Conservation (phyloP, 2,797 vertebrate genomes). For the Pelochelys cantorii region DNA sequence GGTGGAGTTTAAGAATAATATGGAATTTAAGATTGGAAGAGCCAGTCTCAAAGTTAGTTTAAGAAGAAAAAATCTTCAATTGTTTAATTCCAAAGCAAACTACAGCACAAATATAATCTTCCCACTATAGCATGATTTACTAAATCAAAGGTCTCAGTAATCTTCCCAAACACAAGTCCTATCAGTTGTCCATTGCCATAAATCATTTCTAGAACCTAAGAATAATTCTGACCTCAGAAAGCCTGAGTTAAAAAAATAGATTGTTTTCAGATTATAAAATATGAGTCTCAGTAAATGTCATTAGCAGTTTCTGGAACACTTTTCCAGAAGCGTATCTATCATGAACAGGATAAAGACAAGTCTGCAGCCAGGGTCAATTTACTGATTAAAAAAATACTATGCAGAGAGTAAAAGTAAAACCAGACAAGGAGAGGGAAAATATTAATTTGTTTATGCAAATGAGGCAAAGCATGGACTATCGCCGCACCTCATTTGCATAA, state of each 20-base stretch:
- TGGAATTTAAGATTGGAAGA: not conserved
- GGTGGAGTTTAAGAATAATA: not conserved
- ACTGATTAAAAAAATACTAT: not conserved
- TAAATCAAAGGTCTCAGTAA: not conserved
- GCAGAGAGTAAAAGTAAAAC: slow-evolving; percentile 23
- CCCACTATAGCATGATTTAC: not conserved
- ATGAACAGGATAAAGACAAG: not conserved
- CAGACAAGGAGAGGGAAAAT: not conserved
- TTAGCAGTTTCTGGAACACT: not conserved
- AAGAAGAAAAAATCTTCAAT: not conserved
- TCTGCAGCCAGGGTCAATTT: slow-evolving; percentile 8
- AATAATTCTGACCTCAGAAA: not conserved
- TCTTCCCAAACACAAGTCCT: not conserved
- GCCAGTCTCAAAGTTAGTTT: not conserved
- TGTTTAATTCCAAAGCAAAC: slow-evolving; percentile 25
- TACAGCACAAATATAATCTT: not conserved
- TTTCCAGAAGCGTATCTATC: slow-evolving; percentile 29
- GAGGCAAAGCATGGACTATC: too few relatives aligned
- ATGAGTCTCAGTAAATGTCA: slow-evolving; percentile 1
- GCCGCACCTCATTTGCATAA: too few relatives aligned
- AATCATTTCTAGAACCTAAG: not conserved
- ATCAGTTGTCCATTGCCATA: not conserved
- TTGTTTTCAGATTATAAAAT: slow-evolving; percentile 25
- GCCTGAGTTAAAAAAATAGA: not conserved
- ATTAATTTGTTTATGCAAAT: not conserved